phyloP scores from a whole-genome alignment of 1,140 invertebrate species.

The Trachymyrmex cornetzi region DNA sequence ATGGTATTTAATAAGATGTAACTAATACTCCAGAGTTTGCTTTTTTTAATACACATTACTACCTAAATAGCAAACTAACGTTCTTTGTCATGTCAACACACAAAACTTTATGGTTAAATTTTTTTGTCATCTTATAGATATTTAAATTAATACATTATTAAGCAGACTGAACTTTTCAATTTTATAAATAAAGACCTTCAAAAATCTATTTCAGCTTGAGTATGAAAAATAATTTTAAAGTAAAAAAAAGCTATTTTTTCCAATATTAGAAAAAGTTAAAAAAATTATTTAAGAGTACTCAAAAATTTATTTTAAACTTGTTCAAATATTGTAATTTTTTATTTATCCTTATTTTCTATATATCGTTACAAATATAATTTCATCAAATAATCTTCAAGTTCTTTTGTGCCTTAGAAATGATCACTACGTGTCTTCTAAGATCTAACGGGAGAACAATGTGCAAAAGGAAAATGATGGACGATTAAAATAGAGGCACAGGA shows the following conservation, averaged over 20 bases:
- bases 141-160: not conserved
- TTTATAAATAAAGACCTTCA: not conserved
- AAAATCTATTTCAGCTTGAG: conserved; percentile 6
- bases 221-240: not conserved
- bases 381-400: not conserved
- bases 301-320: not conserved
- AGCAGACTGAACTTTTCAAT: not conserved
- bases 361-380: not conserved
- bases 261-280: not conserved
- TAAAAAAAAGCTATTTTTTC: not conserved
- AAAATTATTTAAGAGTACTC: not conserved
- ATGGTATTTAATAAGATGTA: too few relatives aligned
- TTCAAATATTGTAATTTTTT: not conserved
- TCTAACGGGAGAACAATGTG: not conserved
- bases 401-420: not conserved
- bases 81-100: too few relatives aligned
- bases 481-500: conserved; percentile 23
- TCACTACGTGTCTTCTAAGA: not conserved
- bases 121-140: too few relatives aligned
- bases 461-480: not conserved
- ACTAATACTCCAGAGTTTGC: too few relatives aligned
- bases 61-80: too few relatives aligned
- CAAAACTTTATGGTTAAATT: too few relatives aligned
- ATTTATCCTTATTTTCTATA: not conserved
- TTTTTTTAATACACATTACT: too few relatives aligned